These are phyloP conservation scores for Falco concolor DNA, from an alignment of 2,797 vertebrate genomes.

Conservation along the genomic window DNA sequence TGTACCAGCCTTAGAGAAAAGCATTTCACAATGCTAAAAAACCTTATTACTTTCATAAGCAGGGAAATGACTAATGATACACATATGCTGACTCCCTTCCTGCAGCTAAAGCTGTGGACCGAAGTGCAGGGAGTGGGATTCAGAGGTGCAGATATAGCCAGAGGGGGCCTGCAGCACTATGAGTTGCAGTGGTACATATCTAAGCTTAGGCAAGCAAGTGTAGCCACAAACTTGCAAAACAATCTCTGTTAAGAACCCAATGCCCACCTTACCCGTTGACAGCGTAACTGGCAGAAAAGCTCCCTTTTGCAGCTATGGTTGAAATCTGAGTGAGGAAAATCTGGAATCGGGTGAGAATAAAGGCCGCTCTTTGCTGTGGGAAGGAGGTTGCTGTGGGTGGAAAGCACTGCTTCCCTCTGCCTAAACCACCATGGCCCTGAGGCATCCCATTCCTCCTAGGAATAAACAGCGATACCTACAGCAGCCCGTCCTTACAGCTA, in stretches of 20 bases:
- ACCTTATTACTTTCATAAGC: conserved; percentile 1
- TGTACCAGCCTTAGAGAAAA: conserved; percentile 20
- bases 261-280: background rate
- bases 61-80: background rate
- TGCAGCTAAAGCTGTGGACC: background rate
- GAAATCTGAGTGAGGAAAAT: background rate
- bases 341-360: background rate
- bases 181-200: background rate
- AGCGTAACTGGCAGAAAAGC: accelerated
- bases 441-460: background rate
- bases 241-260: background rate
- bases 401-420: background rate
- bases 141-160: background rate
- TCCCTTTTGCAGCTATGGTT: background rate
- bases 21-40: conserved; percentile 11
- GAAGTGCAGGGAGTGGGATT: background rate
- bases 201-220: background rate
- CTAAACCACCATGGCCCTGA: background rate
- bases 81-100: background rate
- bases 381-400: background rate
- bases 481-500: background rate
- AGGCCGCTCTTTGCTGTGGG: background rate
- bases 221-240: background rate
- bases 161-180: background rate
- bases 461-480: background rate